phyloP scores from a whole-genome alignment of 2,797 vertebrate species.

The Trichosurus vulpecula region DNA sequence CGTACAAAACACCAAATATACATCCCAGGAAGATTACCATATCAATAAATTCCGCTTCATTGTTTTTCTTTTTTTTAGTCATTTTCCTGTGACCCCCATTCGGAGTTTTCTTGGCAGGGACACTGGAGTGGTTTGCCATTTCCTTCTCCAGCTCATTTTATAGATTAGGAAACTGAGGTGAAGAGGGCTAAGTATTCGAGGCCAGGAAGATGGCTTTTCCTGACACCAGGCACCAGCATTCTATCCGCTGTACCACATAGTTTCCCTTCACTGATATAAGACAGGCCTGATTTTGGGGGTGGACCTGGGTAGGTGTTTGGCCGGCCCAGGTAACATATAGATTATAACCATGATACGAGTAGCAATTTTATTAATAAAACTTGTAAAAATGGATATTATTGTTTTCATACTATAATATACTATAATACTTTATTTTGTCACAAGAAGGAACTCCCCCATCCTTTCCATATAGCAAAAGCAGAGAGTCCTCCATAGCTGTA shows the following conservation, averaged over 20 bases:
- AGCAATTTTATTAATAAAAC: background rate
- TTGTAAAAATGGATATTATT: background rate
- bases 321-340: background rate
- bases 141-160: background rate
- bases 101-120: background rate
- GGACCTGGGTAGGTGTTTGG: background rate
- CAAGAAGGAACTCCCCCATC: background rate
- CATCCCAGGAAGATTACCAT: background rate
- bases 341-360: background rate
- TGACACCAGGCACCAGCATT: background rate
- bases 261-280: background rate
- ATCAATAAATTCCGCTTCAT: background rate
- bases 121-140: background rate
- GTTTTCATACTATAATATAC: background rate
- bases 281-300: background rate
- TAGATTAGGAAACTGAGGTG: background rate
- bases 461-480: background rate
- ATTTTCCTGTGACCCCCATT: background rate
- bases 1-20: background rate
- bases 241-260: background rate
- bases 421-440: too few relatives aligned
- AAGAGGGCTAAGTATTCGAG: background rate
- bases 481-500: background rate
- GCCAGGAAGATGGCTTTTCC: background rate
- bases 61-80: background rate